Conservation (phyloP, 2,113 vertebrate genomes). For the Chiloscyllium plagiosum region DNA sequence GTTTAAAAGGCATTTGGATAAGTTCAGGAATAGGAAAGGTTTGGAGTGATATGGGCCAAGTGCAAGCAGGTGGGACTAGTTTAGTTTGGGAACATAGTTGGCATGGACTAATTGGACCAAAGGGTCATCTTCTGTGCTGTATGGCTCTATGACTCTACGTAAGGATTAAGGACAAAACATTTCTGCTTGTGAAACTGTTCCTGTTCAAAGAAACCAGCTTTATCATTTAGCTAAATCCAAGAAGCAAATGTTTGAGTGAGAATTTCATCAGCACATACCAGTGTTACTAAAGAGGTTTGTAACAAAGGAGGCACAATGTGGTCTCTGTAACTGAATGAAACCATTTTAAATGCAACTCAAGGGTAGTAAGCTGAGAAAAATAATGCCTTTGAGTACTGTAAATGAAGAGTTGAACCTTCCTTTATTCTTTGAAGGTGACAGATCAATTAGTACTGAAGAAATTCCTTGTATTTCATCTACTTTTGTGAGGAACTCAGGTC, state of each 20-base stretch:
- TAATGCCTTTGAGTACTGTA: not conserved
- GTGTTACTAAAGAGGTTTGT: not conserved
- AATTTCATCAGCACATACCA: not conserved
- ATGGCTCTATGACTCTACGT: too few species aligned
- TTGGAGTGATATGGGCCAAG: too few species aligned
- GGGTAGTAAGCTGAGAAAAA: not conserved
- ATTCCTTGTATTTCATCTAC: not conserved
- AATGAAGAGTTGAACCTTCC: not conserved
- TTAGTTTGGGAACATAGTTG: too few species aligned
- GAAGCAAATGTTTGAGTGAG: not conserved
- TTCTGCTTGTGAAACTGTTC: not conserved
- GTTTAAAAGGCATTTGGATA: too few species aligned
- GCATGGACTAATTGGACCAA: too few species aligned
- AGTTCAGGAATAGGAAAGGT: too few species aligned
- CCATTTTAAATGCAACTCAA: not conserved
- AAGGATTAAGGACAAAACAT: not conserved
- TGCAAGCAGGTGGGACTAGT: too few species aligned
- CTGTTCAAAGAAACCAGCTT: not conserved
- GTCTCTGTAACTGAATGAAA: not conserved
- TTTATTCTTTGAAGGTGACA: not conserved
- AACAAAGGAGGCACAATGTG: not conserved
- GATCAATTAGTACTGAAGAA: not conserved
- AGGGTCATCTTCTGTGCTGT: too few species aligned
- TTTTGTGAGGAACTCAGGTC: not conserved
- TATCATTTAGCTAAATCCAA: not conserved